Evolutionary conservation across 2,113 vertebrate genomes (phyloP), one percentile per base, ranked within the genome.

Genomic region (Mesembrinibis cayennensis): DNA sequence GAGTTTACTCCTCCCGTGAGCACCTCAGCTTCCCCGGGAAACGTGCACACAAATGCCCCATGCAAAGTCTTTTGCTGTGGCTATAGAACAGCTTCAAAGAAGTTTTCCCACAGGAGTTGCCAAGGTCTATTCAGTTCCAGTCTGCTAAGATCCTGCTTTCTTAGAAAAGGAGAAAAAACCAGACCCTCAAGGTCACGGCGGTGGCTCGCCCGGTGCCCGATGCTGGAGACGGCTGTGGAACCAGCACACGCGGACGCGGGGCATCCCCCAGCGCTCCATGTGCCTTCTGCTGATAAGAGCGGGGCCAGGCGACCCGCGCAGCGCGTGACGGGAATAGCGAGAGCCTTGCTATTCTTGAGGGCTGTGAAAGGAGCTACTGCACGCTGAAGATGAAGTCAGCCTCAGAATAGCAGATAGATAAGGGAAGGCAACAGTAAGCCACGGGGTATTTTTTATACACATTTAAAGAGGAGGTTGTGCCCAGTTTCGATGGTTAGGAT

Each of bases 271-370:
- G 98, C 95, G 67, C 97, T 95, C 96, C 97, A 12, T 49, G 91
- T 91, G 98, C 97, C 80, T 96, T 36, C 97, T 79, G 97, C 98
- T 98, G 99, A 99, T 99, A 99, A 99, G 98, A 97, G 97, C 97
- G 71, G 98, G 98, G 98, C 98, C 98, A 95, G 98, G 98, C 97
- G 98, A 98, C 97, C 98, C 97, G 97, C 81, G 82, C 88, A 34
- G 97, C 96, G 96, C 98, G 98, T 99, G 99, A 98, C 59, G 78
- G 89, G 99, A 98, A 99, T 98, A 84, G 98, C 93, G 98, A 98
- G 93, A 52, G 80, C 72, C 19, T 87, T 14, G 67, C 96, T 88
- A 40, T 90, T 93, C 88, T 95, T 79, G 87, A 81, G 95, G 95
- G 97, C 96, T 95, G 65, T 81, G 76, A 56, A 69, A 95, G 95